Evolutionary conservation across 2,797 vertebrate genomes (phyloP).

Genomic region (Pterois miles): DNA sequence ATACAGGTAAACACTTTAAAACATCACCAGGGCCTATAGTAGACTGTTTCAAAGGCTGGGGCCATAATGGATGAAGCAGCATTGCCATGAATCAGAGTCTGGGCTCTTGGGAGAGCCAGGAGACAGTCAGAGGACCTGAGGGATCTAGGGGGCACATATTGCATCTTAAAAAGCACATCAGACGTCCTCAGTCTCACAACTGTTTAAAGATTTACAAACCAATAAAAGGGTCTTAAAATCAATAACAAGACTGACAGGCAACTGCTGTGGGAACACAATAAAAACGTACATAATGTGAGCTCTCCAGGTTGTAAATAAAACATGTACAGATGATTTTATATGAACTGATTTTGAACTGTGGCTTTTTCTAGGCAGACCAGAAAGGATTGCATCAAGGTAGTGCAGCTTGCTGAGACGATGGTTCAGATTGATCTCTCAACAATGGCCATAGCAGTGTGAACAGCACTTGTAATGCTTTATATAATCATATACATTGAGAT

Average conservation of each 20-base stretch:
- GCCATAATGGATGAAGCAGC: background rate
- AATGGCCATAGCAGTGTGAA: background rate
- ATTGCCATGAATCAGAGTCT: background rate
- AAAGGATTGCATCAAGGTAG: background rate
- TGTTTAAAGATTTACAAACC: constrained; percentile 43
- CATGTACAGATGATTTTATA: background rate
- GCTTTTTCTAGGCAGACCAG: background rate
- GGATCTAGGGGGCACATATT: constrained; percentile 15
- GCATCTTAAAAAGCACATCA: constrained; percentile 38
- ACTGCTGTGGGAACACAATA: constrained; percentile 18
- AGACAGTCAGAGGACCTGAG: constrained; percentile 25
- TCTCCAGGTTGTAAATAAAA: background rate
- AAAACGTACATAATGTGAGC: background rate
- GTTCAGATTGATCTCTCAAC: background rate
- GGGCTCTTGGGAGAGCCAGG: constrained; percentile 6
- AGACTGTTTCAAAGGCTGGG: background rate
- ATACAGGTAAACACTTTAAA: background rate
- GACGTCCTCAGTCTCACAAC: background rate
- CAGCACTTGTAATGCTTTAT: background rate
- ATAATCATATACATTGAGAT: background rate
- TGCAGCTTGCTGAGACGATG: background rate
- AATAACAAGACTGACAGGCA: constrained; percentile 25
- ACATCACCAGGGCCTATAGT: background rate
- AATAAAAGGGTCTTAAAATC: constrained; percentile 38
- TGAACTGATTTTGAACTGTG: background rate